Conservation (phyloP, 1,140 invertebrate species). For the Scaptomyza pallida region DNA sequence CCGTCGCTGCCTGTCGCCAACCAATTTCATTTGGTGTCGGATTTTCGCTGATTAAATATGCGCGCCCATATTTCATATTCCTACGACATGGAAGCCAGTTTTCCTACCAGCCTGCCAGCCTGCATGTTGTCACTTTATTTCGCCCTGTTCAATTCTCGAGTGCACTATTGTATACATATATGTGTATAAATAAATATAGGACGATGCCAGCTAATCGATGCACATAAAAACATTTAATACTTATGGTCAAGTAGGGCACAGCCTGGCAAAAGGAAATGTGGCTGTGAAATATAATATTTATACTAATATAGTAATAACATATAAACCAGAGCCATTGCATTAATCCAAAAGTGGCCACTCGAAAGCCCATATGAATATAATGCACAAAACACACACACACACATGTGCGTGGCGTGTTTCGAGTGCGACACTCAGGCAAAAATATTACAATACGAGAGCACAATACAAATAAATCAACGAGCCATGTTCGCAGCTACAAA, state of each 20-base stretch:
- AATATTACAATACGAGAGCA: conserved; percentile 67
- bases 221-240: conserved; percentile 41
- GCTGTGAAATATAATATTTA: conserved; percentile 47
- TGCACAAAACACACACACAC: conserved; percentile 10
- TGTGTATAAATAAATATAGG: background rate
- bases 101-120: background rate
- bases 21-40: conserved; percentile 38
- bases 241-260: conserved; percentile 28
- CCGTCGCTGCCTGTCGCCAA: conserved; percentile 23
- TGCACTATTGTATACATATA: conserved; percentile 14
- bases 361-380: conserved; percentile 56
- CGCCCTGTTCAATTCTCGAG: conserved; percentile 1
- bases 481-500: conserved; percentile 59
- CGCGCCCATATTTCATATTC: conserved; percentile 40
- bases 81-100: background rate
- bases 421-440: conserved; percentile 54
- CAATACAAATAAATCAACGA: conserved; percentile 74
- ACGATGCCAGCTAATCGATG: conserved; percentile 44
- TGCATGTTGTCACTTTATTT: conserved; percentile 10
- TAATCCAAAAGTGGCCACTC: conserved; percentile 62
- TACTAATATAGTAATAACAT: conserved; percentile 22
- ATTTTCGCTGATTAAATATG: conserved; percentile 48
- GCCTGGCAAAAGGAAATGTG: too few relatives aligned
- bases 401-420: background rate
- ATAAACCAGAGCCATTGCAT: conserved; percentile 25